Conservation (phyloP, 2,888 invertebrate genomes). For the Thymelicus sylvestris region DNA sequence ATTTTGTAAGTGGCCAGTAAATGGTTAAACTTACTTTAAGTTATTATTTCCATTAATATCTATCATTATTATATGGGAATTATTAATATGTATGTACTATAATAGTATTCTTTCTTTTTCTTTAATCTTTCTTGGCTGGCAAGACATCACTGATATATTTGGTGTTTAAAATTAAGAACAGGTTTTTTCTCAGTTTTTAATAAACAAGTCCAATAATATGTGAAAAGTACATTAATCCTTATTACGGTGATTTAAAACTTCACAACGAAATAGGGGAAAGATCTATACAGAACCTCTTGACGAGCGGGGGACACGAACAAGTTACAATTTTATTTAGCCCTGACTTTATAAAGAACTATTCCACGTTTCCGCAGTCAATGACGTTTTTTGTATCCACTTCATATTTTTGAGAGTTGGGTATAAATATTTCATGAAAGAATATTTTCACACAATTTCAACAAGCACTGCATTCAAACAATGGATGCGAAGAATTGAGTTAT, state of each 20-base stretch:
- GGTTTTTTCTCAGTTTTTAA: too few relatives aligned
- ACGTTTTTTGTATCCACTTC: conserved; percentile 29
- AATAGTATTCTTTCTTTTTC: too few relatives aligned
- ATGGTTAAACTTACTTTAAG: too few relatives aligned
- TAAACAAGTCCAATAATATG: too few relatives aligned
- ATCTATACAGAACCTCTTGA: conserved; percentile 19
- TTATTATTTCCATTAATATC: too few relatives aligned
- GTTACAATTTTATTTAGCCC: conserved; percentile 31
- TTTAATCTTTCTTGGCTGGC: too few relatives aligned
- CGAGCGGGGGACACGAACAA: conserved; percentile 25
- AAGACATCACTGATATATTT: too few relatives aligned
- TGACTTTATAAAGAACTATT: conserved; percentile 34
- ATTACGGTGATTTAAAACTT: background rate
- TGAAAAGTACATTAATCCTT: too few relatives aligned
- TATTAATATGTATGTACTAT: too few relatives aligned
- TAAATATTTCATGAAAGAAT: conserved; percentile 37
- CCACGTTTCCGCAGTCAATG: conserved; percentile 33
- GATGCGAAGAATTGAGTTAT: background rate
- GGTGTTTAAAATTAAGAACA: too few relatives aligned
- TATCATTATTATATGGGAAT: too few relatives aligned
- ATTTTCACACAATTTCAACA: conserved; percentile 32
- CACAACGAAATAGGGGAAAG: conserved; percentile 9
- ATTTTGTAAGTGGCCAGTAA: background rate
- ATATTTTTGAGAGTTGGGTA: conserved; percentile 25
- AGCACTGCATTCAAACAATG: conserved; percentile 25